Conservation (phyloP, 2,888 invertebrate genomes). For the Erynnis tages region DNA sequence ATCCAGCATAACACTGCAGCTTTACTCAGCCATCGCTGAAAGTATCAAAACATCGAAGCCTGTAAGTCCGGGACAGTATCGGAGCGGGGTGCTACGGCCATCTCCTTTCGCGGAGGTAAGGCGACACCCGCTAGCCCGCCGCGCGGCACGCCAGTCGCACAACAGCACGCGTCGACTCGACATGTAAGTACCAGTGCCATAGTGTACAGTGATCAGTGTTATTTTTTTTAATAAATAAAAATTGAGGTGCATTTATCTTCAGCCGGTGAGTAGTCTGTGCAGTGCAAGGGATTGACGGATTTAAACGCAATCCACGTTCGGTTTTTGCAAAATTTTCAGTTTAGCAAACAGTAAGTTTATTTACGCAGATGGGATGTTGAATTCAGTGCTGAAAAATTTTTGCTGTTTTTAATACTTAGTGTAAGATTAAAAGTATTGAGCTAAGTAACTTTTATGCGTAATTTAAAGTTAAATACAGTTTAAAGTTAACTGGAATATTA, state of each 20-base stretch:
- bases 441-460: neutral
- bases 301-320: neutral
- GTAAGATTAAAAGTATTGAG: neutral
- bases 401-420: too few species aligned
- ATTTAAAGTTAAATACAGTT: neutral
- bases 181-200: constrained; percentile 76
- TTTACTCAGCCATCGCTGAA: constrained; percentile 9
- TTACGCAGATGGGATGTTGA: constrained; percentile 17
- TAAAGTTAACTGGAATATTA: neutral
- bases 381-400: constrained; percentile 6
- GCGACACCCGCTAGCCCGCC: constrained; percentile 68
- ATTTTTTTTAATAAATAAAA: constrained; percentile 44
- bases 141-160: constrained; percentile 73
- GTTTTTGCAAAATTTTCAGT: constrained; percentile 15
- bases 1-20: too few species aligned
- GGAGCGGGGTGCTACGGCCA: constrained; percentile 63
- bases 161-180: constrained; percentile 81
- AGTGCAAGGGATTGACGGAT: constrained; percentile 37
- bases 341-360: constrained; percentile 22
- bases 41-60: constrained; percentile 18
- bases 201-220: constrained; percentile 63
- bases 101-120: constrained; percentile 80
- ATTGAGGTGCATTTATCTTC: constrained; percentile 57
- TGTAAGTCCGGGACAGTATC: constrained; percentile 41
- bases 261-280: constrained; percentile 63